Percentiles rank a stretch among this genome's conserved stretches.
Conservation (phyloP, 92 coral and sea anemone species). For the Palythoa grandiflora region DNA sequence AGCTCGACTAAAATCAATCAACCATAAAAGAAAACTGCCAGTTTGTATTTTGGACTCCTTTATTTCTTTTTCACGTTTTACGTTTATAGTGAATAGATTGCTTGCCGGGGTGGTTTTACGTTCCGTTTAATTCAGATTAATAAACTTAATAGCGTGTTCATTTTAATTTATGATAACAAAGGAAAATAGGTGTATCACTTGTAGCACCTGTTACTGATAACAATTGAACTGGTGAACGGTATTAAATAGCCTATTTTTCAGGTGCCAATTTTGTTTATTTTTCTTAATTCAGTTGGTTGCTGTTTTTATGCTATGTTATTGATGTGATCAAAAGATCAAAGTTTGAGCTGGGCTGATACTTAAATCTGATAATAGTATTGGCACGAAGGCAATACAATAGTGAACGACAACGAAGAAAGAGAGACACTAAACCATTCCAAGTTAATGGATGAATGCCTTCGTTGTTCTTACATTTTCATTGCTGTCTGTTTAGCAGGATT, state of each 20-base stretch:
- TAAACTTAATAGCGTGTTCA: background rate
- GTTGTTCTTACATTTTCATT: slow-evolving; percentile 11
- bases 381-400: background rate
- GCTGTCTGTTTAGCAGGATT: slow-evolving; percentile 14
- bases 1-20: background rate
- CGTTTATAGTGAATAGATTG: background rate
- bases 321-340: background rate
- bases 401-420: background rate
- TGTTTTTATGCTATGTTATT: background rate
- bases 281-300: background rate
- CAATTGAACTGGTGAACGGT: background rate
- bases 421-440: background rate
- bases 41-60: background rate
- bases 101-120: background rate
- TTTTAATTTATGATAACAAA: background rate
- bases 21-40: background rate
- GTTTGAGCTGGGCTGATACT: background rate
- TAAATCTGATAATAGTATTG: background rate
- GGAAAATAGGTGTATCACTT: background rate
- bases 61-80: background rate
- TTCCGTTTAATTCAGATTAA: background rate
- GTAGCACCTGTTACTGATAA: background rate
- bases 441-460: background rate
- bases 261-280: slow-evolving; percentile 6
- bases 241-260: background rate